Conservation (phyloP, 2,113 vertebrate species). For the Falco punctatus region DNA sequence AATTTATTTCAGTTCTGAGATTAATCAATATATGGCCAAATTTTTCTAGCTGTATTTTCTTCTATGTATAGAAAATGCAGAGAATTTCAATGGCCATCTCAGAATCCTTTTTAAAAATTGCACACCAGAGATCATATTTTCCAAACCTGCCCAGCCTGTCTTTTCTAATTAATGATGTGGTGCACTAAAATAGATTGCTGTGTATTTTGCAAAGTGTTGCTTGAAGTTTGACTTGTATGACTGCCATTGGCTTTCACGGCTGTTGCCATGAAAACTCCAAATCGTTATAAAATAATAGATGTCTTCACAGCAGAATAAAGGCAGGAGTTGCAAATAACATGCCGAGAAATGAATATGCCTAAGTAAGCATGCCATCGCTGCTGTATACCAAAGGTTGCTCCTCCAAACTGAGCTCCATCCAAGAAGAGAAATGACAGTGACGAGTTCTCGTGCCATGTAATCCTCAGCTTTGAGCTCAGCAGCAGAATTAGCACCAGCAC, state of each 20-base stretch:
- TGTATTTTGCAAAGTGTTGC: constrained; percentile 42
- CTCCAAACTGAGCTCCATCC: background rate
- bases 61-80: background rate
- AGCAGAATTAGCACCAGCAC: background rate
- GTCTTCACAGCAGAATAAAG: background rate
- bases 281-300: background rate
- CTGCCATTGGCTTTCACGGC: constrained; percentile 30
- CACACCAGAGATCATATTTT: constrained; percentile 44
- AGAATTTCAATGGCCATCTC: constrained; percentile 12
- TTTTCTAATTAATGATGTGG: constrained; percentile 56
- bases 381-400: background rate
- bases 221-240: constrained; percentile 53
- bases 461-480: background rate
- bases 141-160: constrained; percentile 44
- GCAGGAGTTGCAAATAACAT: background rate
- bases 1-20: constrained; percentile 26
- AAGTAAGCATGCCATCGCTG: background rate
- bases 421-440: background rate
- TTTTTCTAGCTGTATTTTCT: constrained; percentile 26
- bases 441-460: background rate
- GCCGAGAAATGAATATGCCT: background rate
- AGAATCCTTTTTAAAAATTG: constrained; percentile 26
- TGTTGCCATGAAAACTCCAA: constrained; percentile 51
- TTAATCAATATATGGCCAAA: constrained; percentile 17
- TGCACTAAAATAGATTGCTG: constrained; percentile 33